Evolutionary conservation across 2,888 invertebrate genomes (phyloP).

Genomic region (Ectropis crepuscularia): DNA sequence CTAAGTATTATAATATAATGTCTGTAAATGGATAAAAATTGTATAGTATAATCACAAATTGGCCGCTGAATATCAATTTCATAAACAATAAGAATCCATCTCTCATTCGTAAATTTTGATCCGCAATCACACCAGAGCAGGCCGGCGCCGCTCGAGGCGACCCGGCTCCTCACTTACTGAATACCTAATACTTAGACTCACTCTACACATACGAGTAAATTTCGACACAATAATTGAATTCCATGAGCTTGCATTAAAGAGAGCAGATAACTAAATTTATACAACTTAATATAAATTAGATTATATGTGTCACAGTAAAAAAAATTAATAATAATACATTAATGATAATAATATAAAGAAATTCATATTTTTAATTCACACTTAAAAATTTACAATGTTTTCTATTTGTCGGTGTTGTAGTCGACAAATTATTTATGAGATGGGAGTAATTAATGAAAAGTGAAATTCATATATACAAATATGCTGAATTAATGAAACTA

Average conservation of each 20-base stretch:
- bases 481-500: slow-evolving; percentile 24
- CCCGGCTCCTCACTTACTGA: slow-evolving; percentile 38
- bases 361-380: slow-evolving; percentile 66
- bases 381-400: slow-evolving; percentile 76
- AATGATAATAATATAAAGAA: slow-evolving; percentile 68
- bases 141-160: slow-evolving; percentile 38
- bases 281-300: slow-evolving; percentile 76
- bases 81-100: slow-evolving; percentile 46
- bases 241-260: slow-evolving; percentile 67
- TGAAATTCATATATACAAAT: slow-evolving; percentile 64
- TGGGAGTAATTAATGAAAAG: slow-evolving; percentile 51
- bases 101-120: slow-evolving; percentile 47
- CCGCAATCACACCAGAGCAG: slow-evolving; percentile 47
- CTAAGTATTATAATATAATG: slow-evolving; percentile 75
- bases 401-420: slow-evolving; percentile 51
- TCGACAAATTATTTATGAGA: slow-evolving; percentile 27
- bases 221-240: slow-evolving; percentile 46
- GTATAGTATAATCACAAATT: slow-evolving; percentile 80
- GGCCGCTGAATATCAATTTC: slow-evolving; percentile 70
- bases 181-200: slow-evolving; percentile 34
- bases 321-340: slow-evolving; percentile 57
- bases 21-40: slow-evolving; percentile 81
- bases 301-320: slow-evolving; percentile 54
- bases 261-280: slow-evolving; percentile 77
- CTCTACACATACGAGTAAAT: slow-evolving; percentile 36